A percentile compares a stretch with the other conserved stretches of the same genome.
phyloP scores from a whole-genome alignment of 1,140 invertebrate species.

The Drosophila pachea region DNA sequence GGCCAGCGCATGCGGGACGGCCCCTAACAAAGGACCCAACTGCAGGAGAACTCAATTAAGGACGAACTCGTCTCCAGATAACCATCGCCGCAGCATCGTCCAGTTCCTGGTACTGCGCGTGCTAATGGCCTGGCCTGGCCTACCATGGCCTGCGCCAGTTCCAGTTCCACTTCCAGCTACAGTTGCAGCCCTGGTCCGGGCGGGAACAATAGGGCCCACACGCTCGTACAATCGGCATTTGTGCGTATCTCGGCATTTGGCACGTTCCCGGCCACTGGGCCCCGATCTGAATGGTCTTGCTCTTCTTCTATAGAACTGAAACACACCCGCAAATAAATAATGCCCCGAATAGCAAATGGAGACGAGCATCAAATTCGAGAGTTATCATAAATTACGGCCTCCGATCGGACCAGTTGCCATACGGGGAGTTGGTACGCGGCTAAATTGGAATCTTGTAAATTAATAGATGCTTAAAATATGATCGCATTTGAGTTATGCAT shows the following conservation, averaged over 20 bases:
- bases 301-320: slow-evolving; percentile 39
- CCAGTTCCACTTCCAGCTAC: slow-evolving; percentile 6
- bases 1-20: slow-evolving; percentile 20
- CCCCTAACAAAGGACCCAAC: background rate
- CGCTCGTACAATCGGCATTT: slow-evolving; percentile 22
- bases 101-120: slow-evolving; percentile 43
- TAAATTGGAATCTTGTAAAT: slow-evolving; percentile 61
- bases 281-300: slow-evolving; percentile 6
- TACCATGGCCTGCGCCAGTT: slow-evolving; percentile 14
- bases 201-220: background rate
- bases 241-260: slow-evolving; percentile 25
- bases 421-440: slow-evolving; percentile 25
- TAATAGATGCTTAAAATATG: slow-evolving; percentile 59
- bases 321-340: slow-evolving; percentile 52
- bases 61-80: slow-evolving; percentile 12
- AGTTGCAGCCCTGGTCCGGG: background rate
- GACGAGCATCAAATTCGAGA: slow-evolving; percentile 38
- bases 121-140: slow-evolving; percentile 42
- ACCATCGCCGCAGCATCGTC: background rate
- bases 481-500: slow-evolving; percentile 42
- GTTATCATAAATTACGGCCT: slow-evolving; percentile 60
- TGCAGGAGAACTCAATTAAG: slow-evolving; percentile 30
- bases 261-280: slow-evolving; percentile 40
- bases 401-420: slow-evolving; percentile 49
- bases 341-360: background rate